Evolutionary conservation across 1,140 invertebrate species (phyloP).

Genomic region (Asobara japonica): DNA sequence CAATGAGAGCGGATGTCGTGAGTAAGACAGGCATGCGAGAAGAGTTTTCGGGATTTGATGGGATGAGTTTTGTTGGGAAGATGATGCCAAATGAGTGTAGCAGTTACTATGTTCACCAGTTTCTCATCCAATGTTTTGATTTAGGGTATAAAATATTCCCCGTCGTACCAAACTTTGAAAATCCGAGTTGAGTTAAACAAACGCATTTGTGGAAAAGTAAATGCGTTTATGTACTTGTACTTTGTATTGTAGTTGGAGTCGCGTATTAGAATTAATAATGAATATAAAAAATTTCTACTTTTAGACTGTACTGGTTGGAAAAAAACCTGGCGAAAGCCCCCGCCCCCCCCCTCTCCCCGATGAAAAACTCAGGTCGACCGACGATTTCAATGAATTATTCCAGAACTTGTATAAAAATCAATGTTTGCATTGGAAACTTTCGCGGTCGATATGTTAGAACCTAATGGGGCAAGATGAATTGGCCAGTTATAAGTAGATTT

Average conservation of each 20-base stretch:
- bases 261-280: no score
- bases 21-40: conserved; percentile 9
- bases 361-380: no score
- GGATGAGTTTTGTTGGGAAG: conserved; percentile 2
- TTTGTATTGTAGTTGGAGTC: not conserved
- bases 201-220: conserved; percentile 9
- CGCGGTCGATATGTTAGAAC: no score
- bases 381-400: no score
- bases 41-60: not conserved
- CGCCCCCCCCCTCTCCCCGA: no score
- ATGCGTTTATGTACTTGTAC: not conserved
- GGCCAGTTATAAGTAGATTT: no score
- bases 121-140: not conserved
- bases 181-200: not conserved
- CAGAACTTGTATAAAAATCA: no score
- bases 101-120: not conserved
- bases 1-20: conserved; percentile 16
- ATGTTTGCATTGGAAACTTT: no score
- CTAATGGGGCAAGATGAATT: no score
- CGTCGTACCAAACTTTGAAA: not conserved
- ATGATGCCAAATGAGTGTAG: not conserved
- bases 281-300: no score
- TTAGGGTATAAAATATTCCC: not conserved
- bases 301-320: not conserved
- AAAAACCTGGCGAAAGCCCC: no score